Percentiles rank a stretch among this genome's conserved stretches.
Conservation (phyloP, 2,113 vertebrate genomes). For the Cyprinodon brontotheroides region DNA sequence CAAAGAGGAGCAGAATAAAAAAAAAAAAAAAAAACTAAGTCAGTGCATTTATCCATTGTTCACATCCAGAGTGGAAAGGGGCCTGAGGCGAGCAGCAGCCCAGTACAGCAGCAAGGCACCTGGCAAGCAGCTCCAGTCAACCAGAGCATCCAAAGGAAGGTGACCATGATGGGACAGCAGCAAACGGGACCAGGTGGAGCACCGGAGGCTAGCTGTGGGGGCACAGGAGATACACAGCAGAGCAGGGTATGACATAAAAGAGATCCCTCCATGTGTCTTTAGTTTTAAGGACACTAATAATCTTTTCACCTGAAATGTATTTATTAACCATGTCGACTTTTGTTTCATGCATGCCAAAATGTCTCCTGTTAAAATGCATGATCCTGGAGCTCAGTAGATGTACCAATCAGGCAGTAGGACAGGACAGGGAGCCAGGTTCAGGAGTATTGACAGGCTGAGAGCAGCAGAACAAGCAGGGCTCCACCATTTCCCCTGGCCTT, state of each 20-base stretch:
- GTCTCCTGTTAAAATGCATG: slow-evolving; percentile 74
- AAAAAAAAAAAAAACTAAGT: not conserved
- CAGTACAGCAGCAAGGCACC: slow-evolving; percentile 79
- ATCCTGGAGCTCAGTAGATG: slow-evolving; percentile 79
- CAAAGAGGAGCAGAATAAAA: not conserved
- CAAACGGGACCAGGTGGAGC: slow-evolving; percentile 61
- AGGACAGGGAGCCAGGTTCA: slow-evolving; percentile 70
- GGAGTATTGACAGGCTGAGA: slow-evolving; percentile 71
- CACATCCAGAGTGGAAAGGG: slow-evolving; percentile 83
- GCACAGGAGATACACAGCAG: slow-evolving; percentile 80
- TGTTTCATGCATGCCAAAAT: slow-evolving; percentile 74
- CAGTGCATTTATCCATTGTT: slow-evolving; percentile 22
- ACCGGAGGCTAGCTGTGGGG: slow-evolving; percentile 83
- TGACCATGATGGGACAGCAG: slow-evolving; percentile 84
- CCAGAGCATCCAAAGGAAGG: slow-evolving; percentile 86
- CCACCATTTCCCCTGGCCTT: slow-evolving; percentile 73
- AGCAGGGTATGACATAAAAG: slow-evolving; percentile 72
- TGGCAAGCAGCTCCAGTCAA: slow-evolving; percentile 78
- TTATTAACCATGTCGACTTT: slow-evolving; percentile 25
- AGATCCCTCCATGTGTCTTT: not conserved
- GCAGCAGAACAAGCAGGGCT: slow-evolving; percentile 65
- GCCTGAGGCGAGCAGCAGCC: slow-evolving; percentile 72
- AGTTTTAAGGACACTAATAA: slow-evolving; percentile 5
- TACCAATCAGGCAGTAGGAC: slow-evolving; percentile 58
- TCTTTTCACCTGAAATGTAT: slow-evolving; percentile 22